Percentiles rank a stretch among this genome's conserved stretches.
These are phyloP conservation scores for Neomonachus schauinslandi DNA, from an alignment of 2,113 vertebrate genomes.

Conservation along the genomic window DNA sequence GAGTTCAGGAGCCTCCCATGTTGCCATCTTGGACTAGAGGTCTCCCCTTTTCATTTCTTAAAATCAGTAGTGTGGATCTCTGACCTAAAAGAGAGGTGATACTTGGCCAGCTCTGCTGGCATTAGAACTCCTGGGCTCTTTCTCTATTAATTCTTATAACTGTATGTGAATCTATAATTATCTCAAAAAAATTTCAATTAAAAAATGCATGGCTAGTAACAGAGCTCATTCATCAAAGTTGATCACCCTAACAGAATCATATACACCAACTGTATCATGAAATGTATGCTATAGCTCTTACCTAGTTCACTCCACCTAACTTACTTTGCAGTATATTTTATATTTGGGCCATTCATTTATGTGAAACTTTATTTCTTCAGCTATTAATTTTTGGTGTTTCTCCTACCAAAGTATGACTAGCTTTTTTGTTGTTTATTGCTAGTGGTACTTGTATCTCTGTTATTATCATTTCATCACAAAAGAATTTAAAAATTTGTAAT, in stretches of 20 bases:
- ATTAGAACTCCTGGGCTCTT: background rate
- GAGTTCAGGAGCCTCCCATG: background rate
- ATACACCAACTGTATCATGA: background rate
- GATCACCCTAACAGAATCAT: background rate
- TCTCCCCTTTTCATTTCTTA: background rate
- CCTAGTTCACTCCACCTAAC: background rate
- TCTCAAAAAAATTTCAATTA: constrained; percentile 1
- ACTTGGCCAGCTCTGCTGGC: background rate
- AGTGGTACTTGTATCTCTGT: background rate
- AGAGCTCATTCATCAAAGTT: constrained; percentile 16
- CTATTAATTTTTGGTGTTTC: background rate
- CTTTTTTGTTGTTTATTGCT: background rate
- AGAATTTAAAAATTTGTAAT: constrained; percentile 12
- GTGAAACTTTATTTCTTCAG: constrained; percentile 30
- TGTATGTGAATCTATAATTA: background rate
- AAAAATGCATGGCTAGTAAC: background rate
- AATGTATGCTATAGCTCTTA: constrained; percentile 2
- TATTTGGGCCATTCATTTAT: background rate
- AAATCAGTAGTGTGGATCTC: background rate
- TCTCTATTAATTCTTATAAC: constrained; percentile 42
- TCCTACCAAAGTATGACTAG: background rate
- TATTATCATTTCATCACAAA: constrained; percentile 39
- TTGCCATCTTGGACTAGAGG: background rate
- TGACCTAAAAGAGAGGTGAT: background rate
- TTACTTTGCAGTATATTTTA: constrained; percentile 9